A percentile compares a stretch with the other conserved stretches of the same genome.
Evolutionary conservation across 2,113 vertebrate species (phyloP).

Genomic region (Microtus oregoni): DNA sequence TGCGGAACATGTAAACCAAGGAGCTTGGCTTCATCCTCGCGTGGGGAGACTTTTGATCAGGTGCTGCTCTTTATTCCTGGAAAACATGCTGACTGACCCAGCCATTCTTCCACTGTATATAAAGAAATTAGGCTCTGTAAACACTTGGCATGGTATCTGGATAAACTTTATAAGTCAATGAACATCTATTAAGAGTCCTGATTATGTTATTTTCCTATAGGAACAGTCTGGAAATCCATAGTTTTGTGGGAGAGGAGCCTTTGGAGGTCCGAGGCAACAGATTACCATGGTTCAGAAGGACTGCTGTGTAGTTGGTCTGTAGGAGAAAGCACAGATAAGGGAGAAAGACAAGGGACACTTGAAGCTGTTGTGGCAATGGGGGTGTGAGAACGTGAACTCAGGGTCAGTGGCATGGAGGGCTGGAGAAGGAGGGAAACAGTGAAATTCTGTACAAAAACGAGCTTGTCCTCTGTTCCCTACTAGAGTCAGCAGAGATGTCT

Average conservation of each 20-base stretch:
- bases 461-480: not conserved
- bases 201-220: not conserved
- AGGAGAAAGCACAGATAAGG: not conserved
- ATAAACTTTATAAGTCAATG: conserved; percentile 25
- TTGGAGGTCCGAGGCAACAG: not conserved
- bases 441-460: not conserved
- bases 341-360: not conserved
- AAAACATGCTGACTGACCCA: not conserved
- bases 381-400: not conserved
- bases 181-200: not conserved
- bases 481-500: not conserved
- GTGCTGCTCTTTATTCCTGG: not conserved
- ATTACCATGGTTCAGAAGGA: not conserved
- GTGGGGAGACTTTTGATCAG: not conserved
- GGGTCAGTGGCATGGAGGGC: not conserved
- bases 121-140: conserved; percentile 5
- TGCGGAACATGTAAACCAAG: not conserved
- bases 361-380: not conserved
- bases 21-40: not conserved
- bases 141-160: not conserved
- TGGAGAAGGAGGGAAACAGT: not conserved
- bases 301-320: fast-evolving
- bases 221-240: not conserved
- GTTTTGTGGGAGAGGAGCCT: not conserved
- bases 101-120: not conserved